phyloP scores from a whole-genome alignment of 2,888 invertebrate species.

The Sinotaia quadrata region DNA sequence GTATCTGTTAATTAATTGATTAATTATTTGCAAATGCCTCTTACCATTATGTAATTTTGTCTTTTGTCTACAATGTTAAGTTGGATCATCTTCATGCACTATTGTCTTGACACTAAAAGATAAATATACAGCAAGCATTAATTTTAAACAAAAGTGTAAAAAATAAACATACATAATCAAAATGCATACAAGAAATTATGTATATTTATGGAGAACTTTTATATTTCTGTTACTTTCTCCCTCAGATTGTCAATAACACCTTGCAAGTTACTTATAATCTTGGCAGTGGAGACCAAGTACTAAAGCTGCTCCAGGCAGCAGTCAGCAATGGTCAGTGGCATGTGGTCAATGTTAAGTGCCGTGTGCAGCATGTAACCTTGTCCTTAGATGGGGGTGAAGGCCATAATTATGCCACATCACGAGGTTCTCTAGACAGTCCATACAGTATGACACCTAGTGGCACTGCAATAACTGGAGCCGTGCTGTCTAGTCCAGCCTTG shows the following conservation, averaged over 20 bases:
- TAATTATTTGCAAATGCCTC: too few relatives aligned
- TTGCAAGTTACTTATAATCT: conserved; percentile 93
- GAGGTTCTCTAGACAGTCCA: conserved; percentile 72
- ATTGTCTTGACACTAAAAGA: too few relatives aligned
- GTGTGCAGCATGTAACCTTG: conserved; percentile 92
- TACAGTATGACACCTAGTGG: not conserved
- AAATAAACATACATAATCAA: too few relatives aligned
- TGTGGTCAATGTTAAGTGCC: conserved; percentile 89
- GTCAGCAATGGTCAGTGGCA: conserved; percentile 99
- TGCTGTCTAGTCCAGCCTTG: not conserved
- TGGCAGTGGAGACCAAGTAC: conserved; percentile 83
- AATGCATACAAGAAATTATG: too few relatives aligned
- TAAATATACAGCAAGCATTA: too few relatives aligned
- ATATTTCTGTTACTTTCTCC: too few relatives aligned
- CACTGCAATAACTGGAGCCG: not conserved
- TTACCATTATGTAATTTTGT: too few relatives aligned
- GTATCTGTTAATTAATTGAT: too few relatives aligned
- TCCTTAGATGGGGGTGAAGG: conserved; percentile 97
- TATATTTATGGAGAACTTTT: too few relatives aligned
- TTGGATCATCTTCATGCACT: too few relatives aligned
- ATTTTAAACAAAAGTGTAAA: too few relatives aligned
- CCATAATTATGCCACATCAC: conserved; percentile 59
- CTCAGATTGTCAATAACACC: conserved; percentile 89
- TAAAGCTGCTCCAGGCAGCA: conserved; percentile 86
- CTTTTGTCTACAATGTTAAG: too few relatives aligned